These are phyloP conservation scores for Lasioglossum morio DNA, from an alignment of 2,888 invertebrate species.

Conservation along the genomic window DNA sequence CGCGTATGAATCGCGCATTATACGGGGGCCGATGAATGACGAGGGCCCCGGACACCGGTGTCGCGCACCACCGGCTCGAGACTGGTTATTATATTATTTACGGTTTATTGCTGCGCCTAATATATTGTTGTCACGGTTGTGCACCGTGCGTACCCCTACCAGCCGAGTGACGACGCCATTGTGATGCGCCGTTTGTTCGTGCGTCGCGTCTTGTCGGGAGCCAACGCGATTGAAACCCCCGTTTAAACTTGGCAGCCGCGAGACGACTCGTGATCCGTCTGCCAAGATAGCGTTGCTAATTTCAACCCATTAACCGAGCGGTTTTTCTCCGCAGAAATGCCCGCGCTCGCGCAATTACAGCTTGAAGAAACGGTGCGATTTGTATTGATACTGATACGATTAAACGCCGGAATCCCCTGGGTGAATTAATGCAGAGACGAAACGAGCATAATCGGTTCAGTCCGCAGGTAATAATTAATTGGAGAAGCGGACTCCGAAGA, in stretches of 20 bases:
- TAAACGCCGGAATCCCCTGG: not conserved
- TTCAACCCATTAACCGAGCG: not conserved
- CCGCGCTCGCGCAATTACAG: not conserved
- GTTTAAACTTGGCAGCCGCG: not conserved
- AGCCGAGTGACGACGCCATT: conserved; percentile 19
- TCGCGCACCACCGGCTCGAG: conserved; percentile 9
- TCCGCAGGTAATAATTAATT: conserved; percentile 3
- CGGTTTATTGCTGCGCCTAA: conserved; percentile 36
- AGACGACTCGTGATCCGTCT: not conserved
- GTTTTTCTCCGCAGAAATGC: not conserved
- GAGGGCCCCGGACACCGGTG: conserved; percentile 11
- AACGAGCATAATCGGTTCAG: not conserved
- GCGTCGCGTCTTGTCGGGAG: conserved; percentile 18
- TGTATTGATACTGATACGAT: not conserved
- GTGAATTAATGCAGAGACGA: conserved; percentile 1
- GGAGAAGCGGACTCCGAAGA: not conserved
- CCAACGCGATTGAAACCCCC: conserved; percentile 4
- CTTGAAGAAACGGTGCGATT: not conserved
- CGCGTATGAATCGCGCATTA: conserved; percentile 57
- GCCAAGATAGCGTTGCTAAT: not conserved
- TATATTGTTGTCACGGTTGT: conserved; percentile 27
- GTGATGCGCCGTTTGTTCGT: conserved; percentile 25
- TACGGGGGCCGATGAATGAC: conserved; percentile 11
- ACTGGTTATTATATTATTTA: conserved; percentile 55
- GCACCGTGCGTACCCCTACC: not conserved